These are phyloP conservation scores for Scatophagus argus DNA, from an alignment of 2,113 vertebrate species.

Conservation along the genomic window DNA sequence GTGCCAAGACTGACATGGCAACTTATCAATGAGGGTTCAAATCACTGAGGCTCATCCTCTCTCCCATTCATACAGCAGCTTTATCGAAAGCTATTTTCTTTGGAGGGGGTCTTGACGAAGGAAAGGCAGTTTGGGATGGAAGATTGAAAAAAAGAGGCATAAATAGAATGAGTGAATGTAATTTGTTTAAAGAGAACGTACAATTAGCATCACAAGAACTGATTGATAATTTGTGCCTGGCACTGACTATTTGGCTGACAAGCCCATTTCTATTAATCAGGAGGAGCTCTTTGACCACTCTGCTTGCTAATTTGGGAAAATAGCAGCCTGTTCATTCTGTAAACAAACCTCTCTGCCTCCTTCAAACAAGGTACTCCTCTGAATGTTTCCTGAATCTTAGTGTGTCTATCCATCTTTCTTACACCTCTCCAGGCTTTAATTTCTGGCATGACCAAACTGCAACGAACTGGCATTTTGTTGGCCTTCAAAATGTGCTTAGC, in stretches of 20 bases:
- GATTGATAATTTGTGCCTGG: constrained; percentile 19
- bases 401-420: not conserved
- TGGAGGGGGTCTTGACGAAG: constrained; percentile 1
- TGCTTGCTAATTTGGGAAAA: constrained; percentile 52
- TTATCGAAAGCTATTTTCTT: constrained; percentile 28
- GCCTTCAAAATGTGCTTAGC: not conserved
- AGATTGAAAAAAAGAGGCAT: not conserved
- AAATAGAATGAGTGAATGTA: constrained; percentile 24
- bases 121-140: constrained; percentile 13
- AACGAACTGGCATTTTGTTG: not conserved
- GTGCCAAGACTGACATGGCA: constrained; percentile 38
- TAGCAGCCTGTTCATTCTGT: constrained; percentile 48
- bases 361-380: constrained; percentile 53
- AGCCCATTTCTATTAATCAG: constrained; percentile 46
- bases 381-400: constrained; percentile 10
- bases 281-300: constrained; percentile 48
- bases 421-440: not conserved
- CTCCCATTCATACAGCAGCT: constrained; percentile 22
- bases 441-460: not conserved
- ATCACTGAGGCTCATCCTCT: constrained; percentile 21
- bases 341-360: constrained; percentile 39
- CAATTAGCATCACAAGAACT: constrained; percentile 41
- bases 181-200: constrained; percentile 32
- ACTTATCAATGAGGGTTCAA: constrained; percentile 33
- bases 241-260: constrained; percentile 22